Evolutionary conservation across 2,888 invertebrate species (phyloP).

Genomic region (Rotaria socialis): DNA sequence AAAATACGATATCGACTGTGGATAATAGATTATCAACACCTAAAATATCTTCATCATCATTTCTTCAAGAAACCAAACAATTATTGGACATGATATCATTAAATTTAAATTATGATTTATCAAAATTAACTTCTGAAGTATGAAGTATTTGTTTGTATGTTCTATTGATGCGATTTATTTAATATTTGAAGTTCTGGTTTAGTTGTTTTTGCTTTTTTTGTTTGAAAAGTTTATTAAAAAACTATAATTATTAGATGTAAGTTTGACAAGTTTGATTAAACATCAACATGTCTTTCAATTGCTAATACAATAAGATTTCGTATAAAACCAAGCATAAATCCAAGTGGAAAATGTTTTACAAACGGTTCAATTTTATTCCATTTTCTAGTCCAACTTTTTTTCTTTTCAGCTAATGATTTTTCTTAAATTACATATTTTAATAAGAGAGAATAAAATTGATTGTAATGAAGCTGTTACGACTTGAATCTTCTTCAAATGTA

Average conservation of each 20-base stretch:
- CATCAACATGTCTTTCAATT: background rate
- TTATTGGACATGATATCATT: background rate
- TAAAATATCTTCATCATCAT: background rate
- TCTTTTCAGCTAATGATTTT: too few species aligned
- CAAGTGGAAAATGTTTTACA: background rate
- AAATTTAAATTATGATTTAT: background rate
- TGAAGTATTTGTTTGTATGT: background rate
- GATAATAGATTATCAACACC: background rate
- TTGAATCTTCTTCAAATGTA: too few species aligned
- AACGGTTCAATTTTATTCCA: too few species aligned
- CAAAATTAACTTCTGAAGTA: background rate
- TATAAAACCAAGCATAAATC: background rate
- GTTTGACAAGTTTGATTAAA: background rate
- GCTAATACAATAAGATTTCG: conserved; percentile 13
- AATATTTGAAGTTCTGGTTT: too few species aligned
- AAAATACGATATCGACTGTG: background rate
- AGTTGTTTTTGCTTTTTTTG: too few species aligned
- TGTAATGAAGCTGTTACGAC: too few species aligned
- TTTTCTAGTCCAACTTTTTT: too few species aligned
- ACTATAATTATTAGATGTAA: too few species aligned
- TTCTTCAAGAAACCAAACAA: conserved; percentile 32
- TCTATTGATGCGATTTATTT: too few species aligned
- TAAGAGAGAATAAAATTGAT: too few species aligned
- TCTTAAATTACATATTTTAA: too few species aligned
- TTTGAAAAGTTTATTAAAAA: too few species aligned